Base-by-base conservation (phyloP, 2,113 vertebrate species). In the Neomonachus schauinslandi region DNA sequence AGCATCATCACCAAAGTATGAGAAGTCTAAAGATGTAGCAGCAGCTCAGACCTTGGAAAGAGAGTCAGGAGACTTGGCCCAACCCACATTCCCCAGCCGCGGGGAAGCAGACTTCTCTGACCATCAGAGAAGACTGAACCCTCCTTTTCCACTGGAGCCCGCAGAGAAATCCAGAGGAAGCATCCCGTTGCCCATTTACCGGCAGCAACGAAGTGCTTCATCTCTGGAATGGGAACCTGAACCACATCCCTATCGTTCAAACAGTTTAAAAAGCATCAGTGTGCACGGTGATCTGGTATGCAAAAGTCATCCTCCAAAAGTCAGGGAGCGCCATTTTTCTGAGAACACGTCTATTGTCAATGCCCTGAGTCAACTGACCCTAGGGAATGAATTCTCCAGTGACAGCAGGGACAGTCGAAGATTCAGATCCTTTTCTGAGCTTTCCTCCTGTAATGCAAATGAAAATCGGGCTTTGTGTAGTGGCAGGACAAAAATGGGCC, bases 291-390 rank as follows among this genome's bases (percentile, higher is more conserved):
- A 95, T 19, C 67, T 86, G 88, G 33, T 96, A 57, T 1, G 5
- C 33, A 89, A 84, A 91, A 97, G 97, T 57, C 96, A 84, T n/a
- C 8, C 10, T 65, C 31, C 55, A 79, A 97, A 95, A 97, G 94
- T 24, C 97, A 98, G 98, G 14, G 99, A 98, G 84, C 98, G 98
- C 90, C 98, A 98, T 92, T 99, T 99, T 95, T 99, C 99, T 65
- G 99, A 99, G 96, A 88, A 95, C 28, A 93, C 98, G 6, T 98
- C 96, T 88, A n/a, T 97, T 79, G 98, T 2, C 65, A 96, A 97
- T 28, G 76, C 94, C 59, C 88, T 57, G 0, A 94, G 97, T 74
- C 94, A 1, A 11, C 94, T 97, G 92, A 86, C 96, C 91, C 96
- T 85, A 0, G 95, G 93, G 51, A 95, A 95, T 84, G 98, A 86